Percentiles rank a stretch among this genome's conserved stretches.
These are phyloP conservation scores for Gymnothorax javanicus DNA, from an alignment of 2,797 vertebrate species.

Conservation along the genomic window DNA sequence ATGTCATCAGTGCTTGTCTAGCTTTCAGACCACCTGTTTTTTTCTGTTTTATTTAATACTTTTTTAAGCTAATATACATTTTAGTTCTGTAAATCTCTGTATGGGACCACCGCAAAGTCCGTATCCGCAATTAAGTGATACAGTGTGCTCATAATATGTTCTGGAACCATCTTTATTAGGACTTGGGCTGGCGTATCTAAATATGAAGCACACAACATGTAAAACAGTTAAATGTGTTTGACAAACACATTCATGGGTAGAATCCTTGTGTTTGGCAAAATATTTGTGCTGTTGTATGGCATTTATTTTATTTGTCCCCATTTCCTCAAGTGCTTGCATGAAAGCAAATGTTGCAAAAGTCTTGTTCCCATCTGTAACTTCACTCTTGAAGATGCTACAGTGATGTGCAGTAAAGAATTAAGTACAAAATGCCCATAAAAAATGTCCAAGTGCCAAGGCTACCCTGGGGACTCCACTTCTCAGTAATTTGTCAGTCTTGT, in stretches of 20 bases:
- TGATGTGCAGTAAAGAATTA: background rate
- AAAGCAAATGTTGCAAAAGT: slow-evolving; percentile 7
- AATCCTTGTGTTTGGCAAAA: background rate
- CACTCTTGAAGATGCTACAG: background rate
- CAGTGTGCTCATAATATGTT: background rate
- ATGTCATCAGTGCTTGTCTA: background rate
- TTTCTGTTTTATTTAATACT: slow-evolving; percentile 23
- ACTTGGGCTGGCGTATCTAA: background rate
- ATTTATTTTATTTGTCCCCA: background rate
- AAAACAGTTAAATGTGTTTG: background rate
- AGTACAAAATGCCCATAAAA: background rate
- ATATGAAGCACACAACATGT: background rate
- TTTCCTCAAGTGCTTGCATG: background rate
- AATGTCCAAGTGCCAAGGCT: slow-evolving; percentile 28
- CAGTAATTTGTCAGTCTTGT: background rate
- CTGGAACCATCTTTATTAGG: background rate
- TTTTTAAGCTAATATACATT: slow-evolving; percentile 16
- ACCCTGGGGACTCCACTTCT: slow-evolving; percentile 3
- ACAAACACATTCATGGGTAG: background rate
- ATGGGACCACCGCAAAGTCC: slow-evolving; percentile 6
- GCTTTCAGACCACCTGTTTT: slow-evolving; percentile 18
- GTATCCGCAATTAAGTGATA: background rate
- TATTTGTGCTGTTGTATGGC: background rate
- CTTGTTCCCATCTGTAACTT: background rate
- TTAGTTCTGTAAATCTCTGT: slow-evolving; percentile 16